Percentiles rank a stretch among this genome's conserved stretches.
These are phyloP conservation scores for Nomada flava DNA, from an alignment of 2,888 invertebrate species.

Conservation along the genomic window DNA sequence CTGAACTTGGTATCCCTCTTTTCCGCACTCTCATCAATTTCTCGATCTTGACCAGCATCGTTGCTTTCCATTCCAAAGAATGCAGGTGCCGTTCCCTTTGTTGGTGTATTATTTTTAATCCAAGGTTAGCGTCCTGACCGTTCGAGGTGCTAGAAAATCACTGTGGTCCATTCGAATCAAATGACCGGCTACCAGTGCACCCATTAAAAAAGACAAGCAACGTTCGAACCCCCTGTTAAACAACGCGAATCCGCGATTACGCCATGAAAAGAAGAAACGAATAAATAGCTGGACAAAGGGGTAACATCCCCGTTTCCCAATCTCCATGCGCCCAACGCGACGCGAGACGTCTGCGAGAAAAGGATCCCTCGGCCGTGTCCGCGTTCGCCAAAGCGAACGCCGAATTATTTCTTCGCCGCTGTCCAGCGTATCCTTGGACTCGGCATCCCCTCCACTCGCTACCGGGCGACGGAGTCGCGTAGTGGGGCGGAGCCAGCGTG, in stretches of 20 bases:
- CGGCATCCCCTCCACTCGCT: slow-evolving; percentile 45
- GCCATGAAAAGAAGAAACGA: too few species aligned
- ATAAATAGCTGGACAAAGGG: too few species aligned
- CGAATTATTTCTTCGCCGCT: slow-evolving; percentile 27
- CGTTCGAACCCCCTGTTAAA: too few species aligned
- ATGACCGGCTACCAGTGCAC: neutral
- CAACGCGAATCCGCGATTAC: too few species aligned
- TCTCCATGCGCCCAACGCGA: neutral
- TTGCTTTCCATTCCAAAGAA: neutral
- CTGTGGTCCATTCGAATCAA: neutral
- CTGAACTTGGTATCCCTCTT: too few species aligned
- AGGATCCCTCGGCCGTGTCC: neutral
- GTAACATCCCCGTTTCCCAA: too few species aligned
- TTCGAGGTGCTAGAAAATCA: slow-evolving; percentile 2
- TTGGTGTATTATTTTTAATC: slow-evolving; percentile 12
- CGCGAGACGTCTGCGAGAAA: neutral
- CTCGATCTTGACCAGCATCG: neutral
- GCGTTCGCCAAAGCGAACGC: neutral
- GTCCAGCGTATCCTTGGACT: slow-evolving; percentile 55
- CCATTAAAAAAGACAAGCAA: too few species aligned
- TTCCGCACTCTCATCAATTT: too few species aligned
- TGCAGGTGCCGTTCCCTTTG: slow-evolving; percentile 1
- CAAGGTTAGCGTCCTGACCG: slow-evolving; percentile 6
- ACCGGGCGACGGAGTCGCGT: slow-evolving; percentile 38
- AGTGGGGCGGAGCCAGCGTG: slow-evolving; percentile 23